These are phyloP conservation scores for Plecotus auritus DNA, from an alignment of 2,113 vertebrate species.

Conservation along the genomic window DNA sequence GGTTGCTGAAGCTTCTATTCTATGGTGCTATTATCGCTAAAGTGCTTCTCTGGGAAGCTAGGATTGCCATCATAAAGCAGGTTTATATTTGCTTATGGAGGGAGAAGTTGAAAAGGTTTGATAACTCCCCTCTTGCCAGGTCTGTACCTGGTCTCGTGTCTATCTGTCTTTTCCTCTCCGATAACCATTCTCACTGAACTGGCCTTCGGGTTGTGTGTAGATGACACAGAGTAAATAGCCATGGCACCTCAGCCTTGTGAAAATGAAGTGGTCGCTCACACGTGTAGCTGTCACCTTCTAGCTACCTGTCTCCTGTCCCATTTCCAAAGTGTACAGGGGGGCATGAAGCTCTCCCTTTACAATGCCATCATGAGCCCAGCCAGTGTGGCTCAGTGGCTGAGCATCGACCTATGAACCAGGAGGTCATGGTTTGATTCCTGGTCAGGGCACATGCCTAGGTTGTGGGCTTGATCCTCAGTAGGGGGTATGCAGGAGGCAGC, in stretches of 20 bases:
- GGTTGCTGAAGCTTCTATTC: not conserved
- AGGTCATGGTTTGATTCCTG: no score
- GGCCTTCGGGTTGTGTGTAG: not conserved
- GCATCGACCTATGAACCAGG: no score
- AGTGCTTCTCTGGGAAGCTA: not conserved
- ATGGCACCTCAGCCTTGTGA: not conserved
- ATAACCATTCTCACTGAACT: not conserved
- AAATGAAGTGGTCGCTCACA: fast-evolving
- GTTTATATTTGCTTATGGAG: slow-evolving; percentile 34
- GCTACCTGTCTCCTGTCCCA: not conserved
- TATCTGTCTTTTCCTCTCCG: not conserved
- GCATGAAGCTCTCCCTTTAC: not conserved
- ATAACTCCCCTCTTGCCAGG: not conserved
- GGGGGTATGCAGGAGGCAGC: no score
- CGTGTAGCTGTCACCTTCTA: not conserved
- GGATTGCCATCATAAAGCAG: not conserved
- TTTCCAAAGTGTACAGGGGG: not conserved
- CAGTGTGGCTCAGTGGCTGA: no score
- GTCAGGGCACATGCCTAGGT: no score
- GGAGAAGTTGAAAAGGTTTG: not conserved
- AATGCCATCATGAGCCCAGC: not conserved
- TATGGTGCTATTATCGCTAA: not conserved
- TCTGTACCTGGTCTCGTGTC: not conserved
- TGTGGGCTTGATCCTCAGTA: no score
- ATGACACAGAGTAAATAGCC: not conserved